Evolutionary conservation across 2,113 vertebrate genomes (phyloP).

Genomic region (Oreochromis tanganicae): DNA sequence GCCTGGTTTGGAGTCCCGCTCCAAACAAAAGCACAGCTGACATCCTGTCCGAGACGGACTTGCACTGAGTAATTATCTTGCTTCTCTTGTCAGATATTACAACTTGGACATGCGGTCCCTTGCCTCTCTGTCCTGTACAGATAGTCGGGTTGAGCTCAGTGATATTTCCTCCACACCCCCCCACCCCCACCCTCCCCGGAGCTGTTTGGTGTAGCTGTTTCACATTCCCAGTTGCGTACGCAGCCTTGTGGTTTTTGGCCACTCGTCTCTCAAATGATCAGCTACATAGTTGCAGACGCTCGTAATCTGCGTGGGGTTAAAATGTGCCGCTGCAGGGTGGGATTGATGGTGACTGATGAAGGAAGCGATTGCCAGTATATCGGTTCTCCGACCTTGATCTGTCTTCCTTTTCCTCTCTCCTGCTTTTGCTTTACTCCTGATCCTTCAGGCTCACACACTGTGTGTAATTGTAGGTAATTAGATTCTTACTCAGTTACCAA

Average conservation of each 20-base stretch:
- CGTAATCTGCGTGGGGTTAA: background rate
- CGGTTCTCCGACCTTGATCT: slow-evolving; percentile 25
- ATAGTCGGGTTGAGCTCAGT: slow-evolving; percentile 33
- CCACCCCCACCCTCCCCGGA: background rate
- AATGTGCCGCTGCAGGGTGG: background rate
- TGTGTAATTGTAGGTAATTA: slow-evolving; percentile 15
- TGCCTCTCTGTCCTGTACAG: slow-evolving; percentile 19
- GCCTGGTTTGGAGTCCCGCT: slow-evolving; percentile 29
- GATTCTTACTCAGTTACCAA: slow-evolving; percentile 24
- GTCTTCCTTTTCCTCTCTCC: background rate
- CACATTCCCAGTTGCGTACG: slow-evolving; percentile 41
- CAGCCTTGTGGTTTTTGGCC: slow-evolving; percentile 39
- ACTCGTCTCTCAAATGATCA: slow-evolving; percentile 5
- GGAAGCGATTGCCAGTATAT: background rate
- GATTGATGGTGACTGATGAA: slow-evolving; percentile 14
- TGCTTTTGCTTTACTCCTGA: background rate
- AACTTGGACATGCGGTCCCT: slow-evolving; percentile 26
- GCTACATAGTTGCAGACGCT: slow-evolving; percentile 32
- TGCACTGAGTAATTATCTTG: slow-evolving; percentile 52
- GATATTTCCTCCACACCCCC: background rate
- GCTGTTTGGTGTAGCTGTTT: slow-evolving; percentile 20
- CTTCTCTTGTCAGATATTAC: slow-evolving; percentile 53
- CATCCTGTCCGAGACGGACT: slow-evolving; percentile 47
- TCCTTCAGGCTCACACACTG: background rate
- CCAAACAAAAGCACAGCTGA: slow-evolving; percentile 55